These are phyloP conservation scores for Drosophila dunni DNA, from an alignment of 1,140 invertebrate species.

Conservation along the genomic window DNA sequence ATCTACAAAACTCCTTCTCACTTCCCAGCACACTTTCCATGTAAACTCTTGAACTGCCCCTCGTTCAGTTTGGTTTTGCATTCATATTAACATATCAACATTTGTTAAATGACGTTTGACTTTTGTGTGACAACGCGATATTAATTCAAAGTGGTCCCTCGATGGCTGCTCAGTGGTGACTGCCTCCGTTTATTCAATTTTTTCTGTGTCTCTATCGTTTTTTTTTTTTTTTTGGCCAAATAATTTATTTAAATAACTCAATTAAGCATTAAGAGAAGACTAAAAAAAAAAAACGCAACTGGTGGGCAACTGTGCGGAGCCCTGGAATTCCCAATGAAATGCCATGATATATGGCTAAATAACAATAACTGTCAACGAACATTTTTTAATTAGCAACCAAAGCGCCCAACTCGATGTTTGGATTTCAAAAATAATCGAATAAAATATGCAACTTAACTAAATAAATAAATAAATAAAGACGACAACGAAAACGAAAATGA, in stretches of 20 bases:
- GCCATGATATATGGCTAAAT: conserved; percentile 81
- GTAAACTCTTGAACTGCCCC: conserved; percentile 11
- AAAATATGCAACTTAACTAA: conserved; percentile 65
- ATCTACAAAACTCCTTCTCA: background rate
- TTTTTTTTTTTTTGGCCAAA: conserved; percentile 53
- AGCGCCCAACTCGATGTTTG: conserved; percentile 28
- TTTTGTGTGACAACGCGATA: conserved; percentile 81
- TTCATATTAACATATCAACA: conserved; percentile 81
- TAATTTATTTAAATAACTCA: conserved; percentile 83
- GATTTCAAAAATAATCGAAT: conserved; percentile 62
- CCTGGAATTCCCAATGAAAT: conserved; percentile 81
- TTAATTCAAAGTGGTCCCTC: conserved; percentile 65
- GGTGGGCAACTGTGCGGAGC: conserved; percentile 58
- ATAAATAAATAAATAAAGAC: conserved; percentile 39
- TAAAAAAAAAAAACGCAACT: conserved; percentile 63
- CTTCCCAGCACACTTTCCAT: background rate
- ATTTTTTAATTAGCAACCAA: conserved; percentile 76
- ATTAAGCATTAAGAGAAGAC: conserved; percentile 61
- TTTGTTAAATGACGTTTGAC: conserved; percentile 83
- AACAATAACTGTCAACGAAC: conserved; percentile 77
- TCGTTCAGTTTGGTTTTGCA: conserved; percentile 55
- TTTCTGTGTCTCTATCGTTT: too few species aligned
- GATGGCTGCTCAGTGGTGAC: conserved; percentile 27
- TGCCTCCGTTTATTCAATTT: conserved; percentile 22
- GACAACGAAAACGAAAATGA: background rate